Evolutionary conservation across 2,888 invertebrate species (phyloP).

Genomic region (Morpho achilles): DNA sequence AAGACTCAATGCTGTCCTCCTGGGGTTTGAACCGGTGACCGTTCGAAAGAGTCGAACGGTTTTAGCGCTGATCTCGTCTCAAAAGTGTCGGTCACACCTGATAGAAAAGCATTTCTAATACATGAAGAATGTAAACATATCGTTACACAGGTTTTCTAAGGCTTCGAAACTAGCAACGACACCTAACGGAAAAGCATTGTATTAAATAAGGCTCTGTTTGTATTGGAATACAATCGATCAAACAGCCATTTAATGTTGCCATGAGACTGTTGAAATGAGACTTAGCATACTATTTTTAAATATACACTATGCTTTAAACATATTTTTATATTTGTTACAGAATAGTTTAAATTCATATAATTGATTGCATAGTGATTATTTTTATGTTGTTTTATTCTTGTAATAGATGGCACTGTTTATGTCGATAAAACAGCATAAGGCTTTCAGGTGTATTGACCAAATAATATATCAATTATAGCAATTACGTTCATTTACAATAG

Average conservation of each 20-base stretch:
- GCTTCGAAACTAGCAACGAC: slow-evolving; percentile 33
- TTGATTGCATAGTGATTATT: background rate
- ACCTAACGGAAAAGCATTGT: slow-evolving; percentile 32
- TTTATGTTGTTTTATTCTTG: slow-evolving; percentile 13
- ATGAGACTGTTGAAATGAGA: background rate
- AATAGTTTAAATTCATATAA: too few relatives aligned
- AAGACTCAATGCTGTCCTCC: too few relatives aligned
- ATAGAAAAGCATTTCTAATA: slow-evolving; percentile 9
- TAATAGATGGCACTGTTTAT: slow-evolving; percentile 43
- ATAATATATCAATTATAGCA: slow-evolving; percentile 1
- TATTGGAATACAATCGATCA: too few relatives aligned
- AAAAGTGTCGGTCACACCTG: slow-evolving; percentile 7
- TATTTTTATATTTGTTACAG: too few relatives aligned
- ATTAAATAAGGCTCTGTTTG: slow-evolving; percentile 11
- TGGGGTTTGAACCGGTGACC: too few relatives aligned
- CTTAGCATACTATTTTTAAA: background rate
- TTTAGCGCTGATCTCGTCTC: background rate
- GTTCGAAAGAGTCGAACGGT: too few relatives aligned
- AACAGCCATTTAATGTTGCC: too few relatives aligned
- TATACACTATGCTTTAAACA: too few relatives aligned
- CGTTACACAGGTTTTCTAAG: slow-evolving; percentile 12
- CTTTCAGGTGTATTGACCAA: slow-evolving; percentile 37
- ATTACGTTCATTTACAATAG: background rate
- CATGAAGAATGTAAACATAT: slow-evolving; percentile 21
- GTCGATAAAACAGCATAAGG: slow-evolving; percentile 52